These are phyloP conservation scores for Nipponia nippon DNA, from an alignment of 2,113 vertebrate species.

Conservation along the genomic window DNA sequence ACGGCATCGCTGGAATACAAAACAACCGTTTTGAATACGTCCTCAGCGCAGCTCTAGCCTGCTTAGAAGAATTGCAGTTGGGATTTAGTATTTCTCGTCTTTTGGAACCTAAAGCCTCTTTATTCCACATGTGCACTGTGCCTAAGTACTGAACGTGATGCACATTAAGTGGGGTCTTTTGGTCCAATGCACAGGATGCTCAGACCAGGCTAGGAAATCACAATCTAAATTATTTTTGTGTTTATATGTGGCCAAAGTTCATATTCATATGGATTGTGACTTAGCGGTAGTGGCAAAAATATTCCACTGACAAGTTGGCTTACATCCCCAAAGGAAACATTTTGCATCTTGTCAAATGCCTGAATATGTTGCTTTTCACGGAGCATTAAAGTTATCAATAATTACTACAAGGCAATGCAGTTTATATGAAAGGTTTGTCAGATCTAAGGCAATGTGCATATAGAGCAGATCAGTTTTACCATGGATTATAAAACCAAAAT, in stretches of 20 bases:
- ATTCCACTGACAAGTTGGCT: background rate
- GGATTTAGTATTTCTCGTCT: background rate
- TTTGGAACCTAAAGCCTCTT: background rate
- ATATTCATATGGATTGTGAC: background rate
- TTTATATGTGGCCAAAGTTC: background rate
- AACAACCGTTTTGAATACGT: fast-evolving
- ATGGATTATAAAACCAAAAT: background rate
- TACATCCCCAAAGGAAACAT: background rate
- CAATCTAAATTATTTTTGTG: background rate
- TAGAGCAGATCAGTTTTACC: background rate
- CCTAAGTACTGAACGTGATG: background rate
- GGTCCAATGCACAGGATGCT: background rate
- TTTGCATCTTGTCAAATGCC: background rate
- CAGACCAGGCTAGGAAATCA: background rate
- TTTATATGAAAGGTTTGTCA: background rate
- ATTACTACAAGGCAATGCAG: background rate
- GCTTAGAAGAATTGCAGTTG: background rate
- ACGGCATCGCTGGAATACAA: fast-evolving
- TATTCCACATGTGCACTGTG: background rate
- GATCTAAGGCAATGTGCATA: background rate
- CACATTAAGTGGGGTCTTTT: background rate
- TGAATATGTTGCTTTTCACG: background rate
- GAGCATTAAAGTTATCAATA: background rate
- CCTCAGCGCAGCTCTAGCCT: background rate
- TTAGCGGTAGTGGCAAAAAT: background rate